These are phyloP conservation scores for Cheirogaleus major DNA, from an alignment of 2,797 vertebrate genomes.

Conservation along the genomic window DNA sequence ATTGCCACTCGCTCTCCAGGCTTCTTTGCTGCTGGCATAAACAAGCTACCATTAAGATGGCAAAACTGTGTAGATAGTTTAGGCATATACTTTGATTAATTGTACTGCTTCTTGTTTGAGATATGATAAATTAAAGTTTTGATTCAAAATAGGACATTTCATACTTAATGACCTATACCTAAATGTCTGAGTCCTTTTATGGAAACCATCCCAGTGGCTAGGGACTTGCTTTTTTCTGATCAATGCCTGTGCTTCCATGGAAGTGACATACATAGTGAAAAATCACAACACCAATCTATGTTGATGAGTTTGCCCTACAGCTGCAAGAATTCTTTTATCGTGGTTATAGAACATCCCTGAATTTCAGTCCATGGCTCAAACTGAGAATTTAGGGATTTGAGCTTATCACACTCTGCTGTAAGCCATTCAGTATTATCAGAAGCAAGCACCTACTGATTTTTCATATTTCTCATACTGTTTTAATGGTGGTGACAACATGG, in stretches of 20 bases:
- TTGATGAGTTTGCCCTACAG: not conserved
- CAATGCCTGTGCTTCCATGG: not conserved
- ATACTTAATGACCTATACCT: no score
- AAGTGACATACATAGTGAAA: not conserved
- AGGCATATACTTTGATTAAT: no score
- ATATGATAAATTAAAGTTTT: no score
- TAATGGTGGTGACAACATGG: not conserved
- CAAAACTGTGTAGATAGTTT: no score
- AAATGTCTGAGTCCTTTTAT: not conserved
- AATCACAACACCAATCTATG: not conserved
- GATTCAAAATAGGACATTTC: no score
- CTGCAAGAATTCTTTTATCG: not conserved
- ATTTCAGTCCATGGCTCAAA: conserved; percentile 16
- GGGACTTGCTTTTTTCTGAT: not conserved
- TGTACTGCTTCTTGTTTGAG: no score
- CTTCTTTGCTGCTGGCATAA: no score
- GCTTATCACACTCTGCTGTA: not conserved
- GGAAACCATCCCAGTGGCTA: not conserved
- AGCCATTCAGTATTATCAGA: not conserved
- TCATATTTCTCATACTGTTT: not conserved
- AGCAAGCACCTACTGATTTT: not conserved
- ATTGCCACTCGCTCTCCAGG: no score
- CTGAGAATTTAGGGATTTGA: conserved; percentile 11
- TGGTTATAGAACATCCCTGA: not conserved
- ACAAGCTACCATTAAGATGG: no score